Conservation (phyloP, 2,113 vertebrate genomes). For the Ictidomys tridecemlineatus region DNA sequence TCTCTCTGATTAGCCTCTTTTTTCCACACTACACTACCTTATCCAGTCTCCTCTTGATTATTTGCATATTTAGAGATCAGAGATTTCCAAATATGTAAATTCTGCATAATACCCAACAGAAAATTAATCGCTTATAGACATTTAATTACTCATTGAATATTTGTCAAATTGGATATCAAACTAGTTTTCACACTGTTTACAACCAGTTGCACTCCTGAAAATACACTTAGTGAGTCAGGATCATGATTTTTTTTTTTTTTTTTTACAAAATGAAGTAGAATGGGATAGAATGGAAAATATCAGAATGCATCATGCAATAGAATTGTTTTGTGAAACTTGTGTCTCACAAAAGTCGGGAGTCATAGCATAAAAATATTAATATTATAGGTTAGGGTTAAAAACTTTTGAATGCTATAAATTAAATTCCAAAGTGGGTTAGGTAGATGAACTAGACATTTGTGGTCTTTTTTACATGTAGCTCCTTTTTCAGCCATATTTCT, state of each 20-base stretch:
- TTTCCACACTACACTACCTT: neutral
- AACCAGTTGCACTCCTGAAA: constrained; percentile 13
- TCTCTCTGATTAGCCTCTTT: neutral
- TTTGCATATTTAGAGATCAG: neutral
- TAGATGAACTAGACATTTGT: neutral
- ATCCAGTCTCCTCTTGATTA: neutral
- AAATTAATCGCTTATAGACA: neutral
- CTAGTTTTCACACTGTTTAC: constrained; percentile 25
- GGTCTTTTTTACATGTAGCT: neutral
- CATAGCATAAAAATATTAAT: neutral
- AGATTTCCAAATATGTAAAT: neutral
- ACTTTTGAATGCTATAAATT: neutral
- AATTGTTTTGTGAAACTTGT: constrained; percentile 14
- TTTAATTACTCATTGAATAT: neutral
- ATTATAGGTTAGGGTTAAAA: neutral
- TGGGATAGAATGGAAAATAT: neutral
- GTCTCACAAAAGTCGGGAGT: neutral
- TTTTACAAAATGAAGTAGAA: constrained; percentile 21
- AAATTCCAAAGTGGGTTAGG: neutral
- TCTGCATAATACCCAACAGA: neutral
- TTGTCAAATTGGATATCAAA: constrained; percentile 35
- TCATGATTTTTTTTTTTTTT: neutral
- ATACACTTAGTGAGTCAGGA: neutral
- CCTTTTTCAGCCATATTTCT: constrained; percentile 29
- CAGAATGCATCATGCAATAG: neutral